Conservation (phyloP, 2,888 invertebrate genomes). For the Autographa gamma region DNA sequence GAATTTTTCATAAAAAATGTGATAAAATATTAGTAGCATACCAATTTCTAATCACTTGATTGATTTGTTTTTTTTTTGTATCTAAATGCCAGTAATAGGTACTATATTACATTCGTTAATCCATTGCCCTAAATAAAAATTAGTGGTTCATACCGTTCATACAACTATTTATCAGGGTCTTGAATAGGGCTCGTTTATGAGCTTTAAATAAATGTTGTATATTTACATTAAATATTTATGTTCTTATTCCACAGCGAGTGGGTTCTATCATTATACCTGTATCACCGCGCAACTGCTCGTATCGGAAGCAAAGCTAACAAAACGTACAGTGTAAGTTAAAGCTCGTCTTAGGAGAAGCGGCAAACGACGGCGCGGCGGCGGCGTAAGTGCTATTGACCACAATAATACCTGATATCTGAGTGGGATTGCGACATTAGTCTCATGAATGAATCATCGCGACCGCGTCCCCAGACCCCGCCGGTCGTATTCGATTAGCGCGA, state of each 20-base stretch:
- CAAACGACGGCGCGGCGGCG: constrained; percentile 15
- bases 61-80: no score
- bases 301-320: background rate
- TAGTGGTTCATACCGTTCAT: no score
- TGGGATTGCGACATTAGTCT: constrained; percentile 83
- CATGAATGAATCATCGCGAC: constrained; percentile 87
- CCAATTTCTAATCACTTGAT: no score
- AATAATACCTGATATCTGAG: constrained; percentile 80
- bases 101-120: no score
- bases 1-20: no score
- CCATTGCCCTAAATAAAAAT: no score
- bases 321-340: constrained; percentile 6
- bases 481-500: constrained; percentile 88
- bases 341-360: constrained; percentile 11
- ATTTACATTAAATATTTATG: no score
- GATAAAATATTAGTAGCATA: no score
- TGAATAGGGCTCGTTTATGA: no score
- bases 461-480: constrained; percentile 78
- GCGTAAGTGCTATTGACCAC: constrained; percentile 66
- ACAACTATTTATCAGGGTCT: no score
- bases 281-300: background rate
- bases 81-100: no score
- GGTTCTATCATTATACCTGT: background rate
- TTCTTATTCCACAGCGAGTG: background rate
- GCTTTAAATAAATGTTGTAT: no score